Evolutionary conservation across 2,113 vertebrate species (phyloP).

Genomic region (Montifringilla adamsi): DNA sequence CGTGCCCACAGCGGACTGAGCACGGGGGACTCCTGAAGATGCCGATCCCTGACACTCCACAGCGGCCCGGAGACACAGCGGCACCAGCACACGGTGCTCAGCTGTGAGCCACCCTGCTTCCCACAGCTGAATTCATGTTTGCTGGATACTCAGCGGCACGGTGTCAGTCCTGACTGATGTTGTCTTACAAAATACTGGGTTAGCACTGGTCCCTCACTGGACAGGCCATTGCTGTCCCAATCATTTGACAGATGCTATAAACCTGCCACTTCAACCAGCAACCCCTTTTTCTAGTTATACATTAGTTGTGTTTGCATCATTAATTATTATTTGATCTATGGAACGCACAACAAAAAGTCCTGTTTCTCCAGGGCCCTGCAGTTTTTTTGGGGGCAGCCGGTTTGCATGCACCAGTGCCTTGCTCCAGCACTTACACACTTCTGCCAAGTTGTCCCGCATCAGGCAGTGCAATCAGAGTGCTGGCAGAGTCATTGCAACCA

Average conservation of each 20-base stretch:
- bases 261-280: neutral
- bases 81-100: neutral
- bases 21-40: too few species aligned
- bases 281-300: neutral
- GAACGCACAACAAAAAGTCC: neutral
- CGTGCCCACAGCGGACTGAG: neutral
- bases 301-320: neutral
- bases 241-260: neutral
- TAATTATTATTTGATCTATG: neutral
- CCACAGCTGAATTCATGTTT: neutral
- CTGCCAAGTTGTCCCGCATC: neutral
- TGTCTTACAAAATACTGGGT: neutral
- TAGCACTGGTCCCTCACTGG: neutral
- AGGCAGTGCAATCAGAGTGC: fast-evolving
- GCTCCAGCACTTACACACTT: fast-evolving
- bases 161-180: neutral
- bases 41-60: neutral
- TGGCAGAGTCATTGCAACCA: neutral
- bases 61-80: neutral
- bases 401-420: neutral
- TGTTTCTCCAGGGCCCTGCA: neutral
- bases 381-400: neutral
- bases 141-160: neutral
- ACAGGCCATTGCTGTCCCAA: fast-evolving
- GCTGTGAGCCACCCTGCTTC: neutral